A percentile compares a stretch with the other conserved stretches of the same genome.
These are phyloP conservation scores for Polydrusus tereticollis DNA, from an alignment of 2,888 invertebrate species.

Conservation along the genomic window DNA sequence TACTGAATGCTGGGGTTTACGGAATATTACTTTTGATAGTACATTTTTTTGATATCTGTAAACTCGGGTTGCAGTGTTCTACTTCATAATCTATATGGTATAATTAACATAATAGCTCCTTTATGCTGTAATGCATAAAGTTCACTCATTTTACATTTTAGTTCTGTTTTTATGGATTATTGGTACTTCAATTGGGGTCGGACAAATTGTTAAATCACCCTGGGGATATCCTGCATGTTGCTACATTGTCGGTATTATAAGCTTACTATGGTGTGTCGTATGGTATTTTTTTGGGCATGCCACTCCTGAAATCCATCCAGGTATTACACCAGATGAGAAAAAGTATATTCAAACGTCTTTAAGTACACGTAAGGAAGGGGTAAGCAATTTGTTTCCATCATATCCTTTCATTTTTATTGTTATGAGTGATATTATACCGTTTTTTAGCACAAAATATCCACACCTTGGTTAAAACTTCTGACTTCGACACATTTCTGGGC, in stretches of 20 bases:
- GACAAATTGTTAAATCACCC: neutral
- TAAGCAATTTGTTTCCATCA: neutral
- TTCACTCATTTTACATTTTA: neutral
- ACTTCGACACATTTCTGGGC: slow-evolving; percentile 17
- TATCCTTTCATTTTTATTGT: neutral
- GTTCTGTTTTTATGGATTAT: neutral
- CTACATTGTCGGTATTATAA: neutral
- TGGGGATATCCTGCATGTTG: neutral
- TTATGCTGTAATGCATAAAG: too few relatives aligned
- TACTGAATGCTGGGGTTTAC: too few relatives aligned
- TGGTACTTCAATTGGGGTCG: neutral
- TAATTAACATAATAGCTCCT: too few relatives aligned
- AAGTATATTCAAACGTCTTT: slow-evolving; percentile 26
- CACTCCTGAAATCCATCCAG: slow-evolving; percentile 12
- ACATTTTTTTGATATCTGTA: too few relatives aligned
- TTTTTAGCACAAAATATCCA: slow-evolving; percentile 18
- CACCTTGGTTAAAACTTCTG: slow-evolving; percentile 22
- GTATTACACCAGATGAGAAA: slow-evolving; percentile 21
- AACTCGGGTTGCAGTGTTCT: too few relatives aligned
- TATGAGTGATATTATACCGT: too few relatives aligned
- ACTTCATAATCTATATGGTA: too few relatives aligned
- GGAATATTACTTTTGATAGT: too few relatives aligned
- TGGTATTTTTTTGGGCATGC: slow-evolving; percentile 7
- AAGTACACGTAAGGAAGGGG: neutral
- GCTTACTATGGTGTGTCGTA: neutral